A percentile compares a stretch with the other conserved stretches of the same genome.
Conservation (phyloP, 2,888 invertebrate species). For the Tethea ocularis region DNA sequence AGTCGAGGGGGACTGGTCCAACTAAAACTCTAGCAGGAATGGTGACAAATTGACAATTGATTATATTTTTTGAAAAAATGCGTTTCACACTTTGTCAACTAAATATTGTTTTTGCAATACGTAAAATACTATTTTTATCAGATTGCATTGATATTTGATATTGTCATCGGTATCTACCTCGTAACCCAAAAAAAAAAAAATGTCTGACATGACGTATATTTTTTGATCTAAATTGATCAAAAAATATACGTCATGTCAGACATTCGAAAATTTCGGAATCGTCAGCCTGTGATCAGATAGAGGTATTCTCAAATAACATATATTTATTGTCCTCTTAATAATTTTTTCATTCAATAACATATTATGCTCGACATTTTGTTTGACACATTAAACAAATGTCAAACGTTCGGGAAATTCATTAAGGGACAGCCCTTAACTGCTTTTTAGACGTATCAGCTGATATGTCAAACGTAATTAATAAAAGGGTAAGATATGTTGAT, state of each 20-base stretch:
- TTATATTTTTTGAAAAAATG: too few relatives aligned
- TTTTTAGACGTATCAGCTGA: constrained; percentile 29
- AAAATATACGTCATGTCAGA: too few relatives aligned
- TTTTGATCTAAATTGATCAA: neutral
- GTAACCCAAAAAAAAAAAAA: neutral
- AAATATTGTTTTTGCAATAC: neutral
- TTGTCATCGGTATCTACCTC: neutral
- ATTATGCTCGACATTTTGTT: neutral
- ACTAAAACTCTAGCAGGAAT: too few relatives aligned
- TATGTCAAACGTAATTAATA: constrained; percentile 48
- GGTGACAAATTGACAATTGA: too few relatives aligned
- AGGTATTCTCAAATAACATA: too few relatives aligned
- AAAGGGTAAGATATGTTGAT: constrained; percentile 25
- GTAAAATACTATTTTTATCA: neutral
- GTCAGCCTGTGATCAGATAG: neutral
- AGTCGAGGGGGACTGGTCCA: too few relatives aligned
- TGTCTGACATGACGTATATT: neutral
- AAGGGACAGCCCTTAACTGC: constrained; percentile 16
- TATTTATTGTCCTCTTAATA: neutral
- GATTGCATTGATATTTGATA: constrained; percentile 4
- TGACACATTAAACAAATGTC: neutral
- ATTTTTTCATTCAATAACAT: neutral
- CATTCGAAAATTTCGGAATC: neutral
- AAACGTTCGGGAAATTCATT: neutral
- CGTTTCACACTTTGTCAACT: too few relatives aligned